Evolutionary conservation across 2,888 invertebrate species (phyloP).

Genomic region (Pristionchus arcanus): DNA sequence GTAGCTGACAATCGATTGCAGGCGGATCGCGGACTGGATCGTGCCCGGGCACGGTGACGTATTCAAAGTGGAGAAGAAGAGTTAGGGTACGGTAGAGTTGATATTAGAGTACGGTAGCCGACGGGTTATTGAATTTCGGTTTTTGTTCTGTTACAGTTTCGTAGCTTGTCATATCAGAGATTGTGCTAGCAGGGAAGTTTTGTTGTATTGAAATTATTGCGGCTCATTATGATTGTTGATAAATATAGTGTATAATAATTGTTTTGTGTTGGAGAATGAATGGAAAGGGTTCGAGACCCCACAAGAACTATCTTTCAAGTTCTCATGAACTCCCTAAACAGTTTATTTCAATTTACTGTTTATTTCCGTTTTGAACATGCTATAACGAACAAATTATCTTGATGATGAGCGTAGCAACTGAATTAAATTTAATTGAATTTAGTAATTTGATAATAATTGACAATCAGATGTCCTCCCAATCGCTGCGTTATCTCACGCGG

Average conservation of each 20-base stretch:
- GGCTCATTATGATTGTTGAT: background rate
- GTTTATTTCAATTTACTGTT: too few species aligned
- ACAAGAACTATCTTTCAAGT: background rate
- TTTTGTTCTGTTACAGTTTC: too few species aligned
- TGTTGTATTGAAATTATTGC: background rate
- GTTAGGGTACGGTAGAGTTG: background rate
- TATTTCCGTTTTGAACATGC: too few species aligned
- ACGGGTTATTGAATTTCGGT: background rate
- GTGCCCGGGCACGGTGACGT: constrained; percentile 54
- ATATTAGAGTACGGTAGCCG: background rate
- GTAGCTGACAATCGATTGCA: constrained; percentile 17
- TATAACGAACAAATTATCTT: too few species aligned
- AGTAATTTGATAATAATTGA: too few species aligned
- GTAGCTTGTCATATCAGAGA: background rate
- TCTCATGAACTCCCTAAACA: background rate
- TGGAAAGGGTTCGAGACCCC: background rate
- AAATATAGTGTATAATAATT: background rate
- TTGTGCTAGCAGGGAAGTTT: background rate
- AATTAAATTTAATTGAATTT: too few species aligned
- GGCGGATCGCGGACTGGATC: constrained; percentile 43
- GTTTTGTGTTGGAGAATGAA: background rate
- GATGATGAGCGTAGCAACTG: too few species aligned
- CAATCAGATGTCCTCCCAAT: constrained; percentile 36
- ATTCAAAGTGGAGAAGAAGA: background rate
- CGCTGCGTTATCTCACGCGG: constrained; percentile 1